These are phyloP conservation scores for Gymnoscelis rufifasciata DNA, from an alignment of 2,888 invertebrate genomes.

Conservation along the genomic window DNA sequence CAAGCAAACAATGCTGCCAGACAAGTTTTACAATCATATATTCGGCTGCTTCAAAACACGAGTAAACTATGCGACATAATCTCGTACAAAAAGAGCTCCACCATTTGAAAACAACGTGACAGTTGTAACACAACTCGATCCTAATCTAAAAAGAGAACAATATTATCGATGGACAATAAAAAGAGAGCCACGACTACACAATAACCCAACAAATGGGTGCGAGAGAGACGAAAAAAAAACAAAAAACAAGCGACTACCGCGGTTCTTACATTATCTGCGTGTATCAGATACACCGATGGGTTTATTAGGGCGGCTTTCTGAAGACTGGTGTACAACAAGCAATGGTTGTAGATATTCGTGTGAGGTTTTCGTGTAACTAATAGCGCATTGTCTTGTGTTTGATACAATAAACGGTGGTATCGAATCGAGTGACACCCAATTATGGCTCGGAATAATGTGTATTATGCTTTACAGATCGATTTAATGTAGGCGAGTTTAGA, in stretches of 20 bases:
- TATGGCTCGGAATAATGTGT: conserved; percentile 33
- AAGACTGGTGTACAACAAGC: conserved; percentile 27
- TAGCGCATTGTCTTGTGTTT: conserved; percentile 44
- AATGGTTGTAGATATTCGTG: conserved; percentile 33
- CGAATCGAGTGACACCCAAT: conserved; percentile 36
- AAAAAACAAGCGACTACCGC: conserved; percentile 37
- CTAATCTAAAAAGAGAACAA: conserved; percentile 57
- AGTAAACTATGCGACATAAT: neutral
- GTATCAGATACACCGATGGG: conserved; percentile 40
- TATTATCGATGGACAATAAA: conserved; percentile 57
- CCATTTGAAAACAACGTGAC: conserved; percentile 30
- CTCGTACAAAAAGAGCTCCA: neutral
- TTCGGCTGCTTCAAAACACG: too few relatives aligned
- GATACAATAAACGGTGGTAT: conserved; percentile 39
- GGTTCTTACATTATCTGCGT: conserved; percentile 33
- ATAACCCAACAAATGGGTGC: conserved; percentile 49
- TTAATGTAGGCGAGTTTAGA: too few relatives aligned
- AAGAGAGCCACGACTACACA: conserved; percentile 45
- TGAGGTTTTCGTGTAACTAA: conserved; percentile 37
- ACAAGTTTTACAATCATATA: too few relatives aligned
- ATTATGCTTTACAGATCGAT: neutral
- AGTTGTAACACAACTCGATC: conserved; percentile 49
- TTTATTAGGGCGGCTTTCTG: conserved; percentile 31
- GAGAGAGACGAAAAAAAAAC: conserved; percentile 34
- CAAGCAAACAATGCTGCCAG: too few relatives aligned